phyloP scores from a whole-genome alignment of 2,113 vertebrate species.

The Plecotus auritus region DNA sequence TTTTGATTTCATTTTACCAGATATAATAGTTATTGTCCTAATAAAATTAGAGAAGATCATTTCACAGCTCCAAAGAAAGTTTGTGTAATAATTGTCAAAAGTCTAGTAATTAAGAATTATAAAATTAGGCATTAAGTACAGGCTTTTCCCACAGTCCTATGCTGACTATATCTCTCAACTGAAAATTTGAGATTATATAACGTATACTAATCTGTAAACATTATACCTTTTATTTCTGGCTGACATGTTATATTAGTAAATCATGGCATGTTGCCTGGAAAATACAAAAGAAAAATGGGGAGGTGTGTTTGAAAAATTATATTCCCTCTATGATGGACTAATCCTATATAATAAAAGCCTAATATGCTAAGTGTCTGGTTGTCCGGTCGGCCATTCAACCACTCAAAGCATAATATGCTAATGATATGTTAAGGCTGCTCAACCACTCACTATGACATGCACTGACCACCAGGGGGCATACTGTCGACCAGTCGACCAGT shows the following conservation, averaged over 20 bases:
- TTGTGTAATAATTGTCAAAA: background rate
- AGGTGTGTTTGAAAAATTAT: background rate
- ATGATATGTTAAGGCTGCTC: no score
- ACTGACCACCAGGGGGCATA: no score
- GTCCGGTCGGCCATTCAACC: no score
- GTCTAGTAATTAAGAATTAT: background rate
- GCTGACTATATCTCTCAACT: background rate
- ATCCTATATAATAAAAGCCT: background rate
- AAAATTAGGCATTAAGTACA: background rate
- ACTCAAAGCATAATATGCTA: no score
- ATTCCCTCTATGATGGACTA: background rate
- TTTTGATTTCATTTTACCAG: constrained; percentile 7
- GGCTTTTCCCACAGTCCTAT: background rate
- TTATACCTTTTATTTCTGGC: background rate
- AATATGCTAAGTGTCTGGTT: no score
- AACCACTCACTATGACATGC: no score
- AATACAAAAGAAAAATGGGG: background rate
- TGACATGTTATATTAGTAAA: background rate
- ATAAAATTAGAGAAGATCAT: background rate
- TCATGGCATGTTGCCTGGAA: background rate
- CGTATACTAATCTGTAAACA: background rate
- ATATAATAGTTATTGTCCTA: background rate
- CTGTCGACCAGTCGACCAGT: no score
- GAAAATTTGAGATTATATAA: background rate
- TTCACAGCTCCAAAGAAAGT: background rate